Evolutionary conservation across 2,888 invertebrate genomes (phyloP).

Genomic region (Metopia argyrocephala): DNA sequence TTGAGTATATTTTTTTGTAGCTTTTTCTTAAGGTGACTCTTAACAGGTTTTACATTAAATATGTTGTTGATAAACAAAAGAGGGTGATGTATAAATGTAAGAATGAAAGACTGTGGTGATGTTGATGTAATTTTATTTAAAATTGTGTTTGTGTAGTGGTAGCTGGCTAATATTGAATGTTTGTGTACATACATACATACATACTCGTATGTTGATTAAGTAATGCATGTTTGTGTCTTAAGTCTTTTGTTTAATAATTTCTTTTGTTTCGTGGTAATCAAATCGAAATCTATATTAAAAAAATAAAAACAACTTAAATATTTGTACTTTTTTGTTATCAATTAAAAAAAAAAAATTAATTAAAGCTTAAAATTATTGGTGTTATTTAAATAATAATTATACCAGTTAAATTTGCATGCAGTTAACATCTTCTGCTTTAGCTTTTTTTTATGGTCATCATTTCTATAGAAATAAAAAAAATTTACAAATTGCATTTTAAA

Average conservation of each 20-base stretch:
- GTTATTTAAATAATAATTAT: constrained; percentile 18
- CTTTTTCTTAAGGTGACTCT: background rate
- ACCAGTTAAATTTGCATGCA: constrained; percentile 38
- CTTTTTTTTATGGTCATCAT: background rate
- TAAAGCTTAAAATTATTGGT: background rate
- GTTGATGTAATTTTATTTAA: constrained; percentile 34
- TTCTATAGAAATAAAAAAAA: background rate
- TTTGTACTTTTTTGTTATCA: background rate
- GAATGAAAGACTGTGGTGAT: background rate
- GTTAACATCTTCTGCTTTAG: constrained; percentile 16
- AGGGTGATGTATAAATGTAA: background rate
- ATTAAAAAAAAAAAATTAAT: constrained; percentile 11
- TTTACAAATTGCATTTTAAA: constrained; percentile 38
- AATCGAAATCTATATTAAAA: background rate
- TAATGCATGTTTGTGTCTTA: constrained; percentile 55
- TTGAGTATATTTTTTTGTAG: background rate
- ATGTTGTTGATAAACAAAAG: background rate
- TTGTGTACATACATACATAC: no score
- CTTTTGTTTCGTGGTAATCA: constrained; percentile 24
- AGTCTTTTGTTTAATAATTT: constrained; percentile 57
- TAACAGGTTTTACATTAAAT: background rate
- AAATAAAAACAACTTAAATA: background rate
- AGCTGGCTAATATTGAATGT: background rate
- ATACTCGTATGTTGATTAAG: constrained; percentile 56
- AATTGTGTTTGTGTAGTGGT: constrained; percentile 9